Base-by-base conservation (phyloP, 2,888 invertebrate genomes). In the Drosophila mimica region DNA sequence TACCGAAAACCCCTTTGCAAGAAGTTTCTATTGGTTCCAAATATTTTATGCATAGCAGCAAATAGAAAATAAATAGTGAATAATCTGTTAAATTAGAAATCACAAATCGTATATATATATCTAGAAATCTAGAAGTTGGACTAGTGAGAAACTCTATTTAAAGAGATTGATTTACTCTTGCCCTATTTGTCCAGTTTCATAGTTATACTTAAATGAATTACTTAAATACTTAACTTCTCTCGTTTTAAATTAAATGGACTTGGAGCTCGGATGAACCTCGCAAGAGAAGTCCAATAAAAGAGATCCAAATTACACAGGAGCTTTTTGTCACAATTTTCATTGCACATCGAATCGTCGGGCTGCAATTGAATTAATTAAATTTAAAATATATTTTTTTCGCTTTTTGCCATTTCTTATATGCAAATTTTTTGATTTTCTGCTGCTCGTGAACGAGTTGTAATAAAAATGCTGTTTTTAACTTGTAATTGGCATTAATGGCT, bases 331-430 rank as follows among this genome's bases (percentile, higher is more conserved):
- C 38, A 48, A 48, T 38, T 46, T 49, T 28, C 52, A 43, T 31
- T 61, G 52, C 52, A 49, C 34, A 58, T 62, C 36, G 69, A 62
- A 38, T 43, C 56, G 63, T 46, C 59, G 76, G 56, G 30, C 57
- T 79, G 57, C 76, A 76, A 80, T 76, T 75, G 76, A 79, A 76
- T 76, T 76, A 80, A 80, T 76, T 80, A 60, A 69, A 58, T 70
- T 69, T 58, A 40, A 70, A 75, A 68, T 52, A 36, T 34, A 34
- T 36, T 56, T 34, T 51, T 59, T 34, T 31, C 15, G 2, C 40
- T 54, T n/a, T 57, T 46, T 71, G 7, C 46, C 30, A 38, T 56
- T 61, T 57, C 59, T 60, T 60, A 36, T 57, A 80, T 76, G 80
- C 43, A 76, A 76, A 80, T 76, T 63, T 76, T 70, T 76, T 76